Percentiles rank a stretch among this genome's conserved stretches.
These are phyloP conservation scores for Aphrophora alni DNA, from an alignment of 2,888 invertebrate genomes.

Conservation along the genomic window DNA sequence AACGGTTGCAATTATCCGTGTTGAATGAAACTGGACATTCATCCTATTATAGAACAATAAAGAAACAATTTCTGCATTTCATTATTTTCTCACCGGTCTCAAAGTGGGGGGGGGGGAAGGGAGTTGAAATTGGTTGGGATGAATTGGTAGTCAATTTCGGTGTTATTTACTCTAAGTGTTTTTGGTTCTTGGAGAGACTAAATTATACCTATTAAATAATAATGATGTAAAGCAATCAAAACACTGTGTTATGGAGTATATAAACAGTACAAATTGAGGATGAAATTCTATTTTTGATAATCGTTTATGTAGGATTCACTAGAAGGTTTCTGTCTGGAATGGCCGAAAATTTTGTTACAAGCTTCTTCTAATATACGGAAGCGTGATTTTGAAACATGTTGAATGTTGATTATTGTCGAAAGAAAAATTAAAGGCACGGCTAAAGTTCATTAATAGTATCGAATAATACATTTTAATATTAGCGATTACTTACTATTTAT, in stretches of 20 bases:
- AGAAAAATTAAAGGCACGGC: too few relatives aligned
- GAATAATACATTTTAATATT: too few relatives aligned
- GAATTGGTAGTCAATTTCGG: neutral
- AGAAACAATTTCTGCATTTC: slow-evolving; percentile 9
- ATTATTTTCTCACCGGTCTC: neutral
- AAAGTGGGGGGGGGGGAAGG: neutral
- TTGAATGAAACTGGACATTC: neutral
- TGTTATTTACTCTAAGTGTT: slow-evolving; percentile 2
- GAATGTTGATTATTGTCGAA: too few relatives aligned
- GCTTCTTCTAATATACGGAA: too few relatives aligned
- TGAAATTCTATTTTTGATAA: neutral
- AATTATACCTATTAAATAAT: neutral
- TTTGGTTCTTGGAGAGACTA: neutral
- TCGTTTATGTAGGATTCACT: too few relatives aligned
- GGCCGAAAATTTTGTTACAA: too few relatives aligned
- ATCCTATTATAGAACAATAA: neutral
- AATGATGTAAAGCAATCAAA: neutral
- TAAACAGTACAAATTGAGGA: neutral
- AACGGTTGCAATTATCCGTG: neutral
- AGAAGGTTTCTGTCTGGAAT: too few relatives aligned
- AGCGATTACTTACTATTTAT: too few relatives aligned
- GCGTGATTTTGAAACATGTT: too few relatives aligned
- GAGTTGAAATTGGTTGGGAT: too few relatives aligned
- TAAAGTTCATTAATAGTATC: too few relatives aligned
- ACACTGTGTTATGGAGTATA: neutral